phyloP scores from a whole-genome alignment of 2,888 invertebrate species.

The Synergus japonicus region DNA sequence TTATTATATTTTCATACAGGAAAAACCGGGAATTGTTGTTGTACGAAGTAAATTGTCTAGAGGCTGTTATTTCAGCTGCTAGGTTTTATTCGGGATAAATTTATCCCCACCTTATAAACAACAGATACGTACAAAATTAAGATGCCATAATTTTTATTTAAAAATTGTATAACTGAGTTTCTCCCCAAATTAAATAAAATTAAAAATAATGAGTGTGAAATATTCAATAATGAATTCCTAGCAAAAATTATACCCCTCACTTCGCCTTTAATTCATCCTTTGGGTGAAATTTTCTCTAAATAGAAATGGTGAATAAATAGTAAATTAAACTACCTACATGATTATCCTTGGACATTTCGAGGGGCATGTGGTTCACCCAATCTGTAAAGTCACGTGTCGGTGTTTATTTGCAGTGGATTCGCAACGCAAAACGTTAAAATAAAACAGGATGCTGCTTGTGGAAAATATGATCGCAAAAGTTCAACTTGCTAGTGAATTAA shows the following conservation, averaged over 20 bases:
- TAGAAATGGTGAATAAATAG: neutral
- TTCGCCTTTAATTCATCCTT: no score
- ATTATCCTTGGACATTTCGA: constrained; percentile 70
- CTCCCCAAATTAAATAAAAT: no score
- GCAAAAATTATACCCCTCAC: no score
- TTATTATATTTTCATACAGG: neutral
- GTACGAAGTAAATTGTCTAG: neutral
- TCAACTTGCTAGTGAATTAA: constrained; percentile 41
- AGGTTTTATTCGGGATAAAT: neutral
- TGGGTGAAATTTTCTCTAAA: no score
- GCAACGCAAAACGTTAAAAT: neutral
- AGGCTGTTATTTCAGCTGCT: neutral
- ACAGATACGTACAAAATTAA: neutral
- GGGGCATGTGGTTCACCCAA: constrained; percentile 62
- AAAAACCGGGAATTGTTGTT: neutral
- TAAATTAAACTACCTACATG: constrained; percentile 68
- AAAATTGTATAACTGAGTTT: no score
- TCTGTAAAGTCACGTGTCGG: constrained; percentile 56
- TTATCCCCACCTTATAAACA: neutral
- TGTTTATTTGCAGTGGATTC: neutral
- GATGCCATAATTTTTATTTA: no score
- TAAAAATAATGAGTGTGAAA: no score
- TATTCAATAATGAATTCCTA: no score
- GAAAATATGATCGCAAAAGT: constrained; percentile 4
- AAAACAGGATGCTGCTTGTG: neutral